These are phyloP conservation scores for Onychostoma macrolepis DNA, from an alignment of 2,113 vertebrate genomes.

Conservation along the genomic window DNA sequence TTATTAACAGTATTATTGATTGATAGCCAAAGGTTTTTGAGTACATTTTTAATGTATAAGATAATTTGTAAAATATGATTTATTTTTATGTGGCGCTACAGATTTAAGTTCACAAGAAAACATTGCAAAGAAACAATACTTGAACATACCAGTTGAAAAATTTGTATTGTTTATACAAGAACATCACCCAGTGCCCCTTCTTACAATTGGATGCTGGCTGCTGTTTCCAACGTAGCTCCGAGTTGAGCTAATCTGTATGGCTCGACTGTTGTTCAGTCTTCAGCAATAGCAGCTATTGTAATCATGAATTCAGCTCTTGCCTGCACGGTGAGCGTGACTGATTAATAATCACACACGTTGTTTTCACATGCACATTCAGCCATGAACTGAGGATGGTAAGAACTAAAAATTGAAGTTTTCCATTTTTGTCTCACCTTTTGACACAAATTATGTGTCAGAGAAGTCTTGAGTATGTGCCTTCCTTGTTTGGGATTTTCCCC, in stretches of 20 bases:
- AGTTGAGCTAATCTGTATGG: slow-evolving; percentile 15
- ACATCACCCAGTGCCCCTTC: background rate
- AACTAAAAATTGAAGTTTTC: background rate
- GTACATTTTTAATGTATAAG: too few relatives aligned
- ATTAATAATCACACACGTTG: background rate
- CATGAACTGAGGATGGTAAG: background rate
- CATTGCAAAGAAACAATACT: background rate
- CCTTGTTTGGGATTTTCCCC: slow-evolving; percentile 49
- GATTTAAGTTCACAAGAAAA: too few relatives aligned
- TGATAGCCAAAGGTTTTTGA: too few relatives aligned
- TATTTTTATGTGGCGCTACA: too few relatives aligned
- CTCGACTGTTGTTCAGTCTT: slow-evolving; percentile 4
- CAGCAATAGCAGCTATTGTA: background rate
- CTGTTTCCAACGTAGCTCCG: background rate
- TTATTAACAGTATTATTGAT: too few relatives aligned
- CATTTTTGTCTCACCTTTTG: background rate
- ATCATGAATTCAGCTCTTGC: background rate
- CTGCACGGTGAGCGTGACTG: background rate
- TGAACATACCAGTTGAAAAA: background rate
- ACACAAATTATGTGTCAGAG: background rate
- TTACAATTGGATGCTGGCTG: background rate
- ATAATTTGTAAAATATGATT: too few relatives aligned
- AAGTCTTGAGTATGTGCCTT: background rate
- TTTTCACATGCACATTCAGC: background rate
- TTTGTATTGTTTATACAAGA: background rate